phyloP scores from a whole-genome alignment of 2,888 invertebrate genomes.

The Ferdinandea cuprea region DNA sequence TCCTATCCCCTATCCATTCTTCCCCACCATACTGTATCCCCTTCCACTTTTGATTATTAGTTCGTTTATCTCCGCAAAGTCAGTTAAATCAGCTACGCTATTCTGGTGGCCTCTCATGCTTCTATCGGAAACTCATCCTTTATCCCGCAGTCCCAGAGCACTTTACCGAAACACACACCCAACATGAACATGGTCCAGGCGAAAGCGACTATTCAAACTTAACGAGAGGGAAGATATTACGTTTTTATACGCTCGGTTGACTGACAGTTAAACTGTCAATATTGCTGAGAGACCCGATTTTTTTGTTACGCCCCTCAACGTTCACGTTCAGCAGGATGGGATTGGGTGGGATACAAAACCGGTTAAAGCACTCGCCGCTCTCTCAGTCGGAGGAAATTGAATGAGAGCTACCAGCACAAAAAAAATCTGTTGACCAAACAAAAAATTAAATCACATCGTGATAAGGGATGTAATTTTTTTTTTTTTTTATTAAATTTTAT shows the following conservation, averaged over 20 bases:
- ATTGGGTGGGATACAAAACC: not conserved
- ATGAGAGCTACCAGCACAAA: slow-evolving; percentile 23
- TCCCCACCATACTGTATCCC: not conserved
- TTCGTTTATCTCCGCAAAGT: slow-evolving; percentile 33
- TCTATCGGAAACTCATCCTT: slow-evolving; percentile 17
- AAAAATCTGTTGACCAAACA: slow-evolving; percentile 69
- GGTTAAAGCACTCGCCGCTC: not conserved
- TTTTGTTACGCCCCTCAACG: not conserved
- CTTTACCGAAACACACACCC: slow-evolving; percentile 19
- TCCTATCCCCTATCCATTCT: not conserved
- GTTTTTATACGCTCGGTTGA: slow-evolving; percentile 66
- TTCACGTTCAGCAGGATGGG: too few species aligned
- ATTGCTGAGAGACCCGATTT: slow-evolving; percentile 61
- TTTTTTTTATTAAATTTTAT: slow-evolving; percentile 70
- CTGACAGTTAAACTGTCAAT: slow-evolving; percentile 72
- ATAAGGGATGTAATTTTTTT: slow-evolving; percentile 67
- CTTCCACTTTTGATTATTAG: slow-evolving; percentile 5
- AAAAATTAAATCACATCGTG: slow-evolving; percentile 68
- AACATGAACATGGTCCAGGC: too few species aligned
- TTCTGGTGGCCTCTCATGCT: slow-evolving; percentile 20
- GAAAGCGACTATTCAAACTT: slow-evolving; percentile 63
- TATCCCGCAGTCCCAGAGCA: slow-evolving; percentile 6
- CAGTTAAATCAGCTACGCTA: slow-evolving; percentile 38
- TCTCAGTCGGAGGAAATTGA: slow-evolving; percentile 23
- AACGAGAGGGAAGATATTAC: slow-evolving; percentile 67